phyloP scores from a whole-genome alignment of 2,888 invertebrate genomes.

The Parasteatoda lunata region DNA sequence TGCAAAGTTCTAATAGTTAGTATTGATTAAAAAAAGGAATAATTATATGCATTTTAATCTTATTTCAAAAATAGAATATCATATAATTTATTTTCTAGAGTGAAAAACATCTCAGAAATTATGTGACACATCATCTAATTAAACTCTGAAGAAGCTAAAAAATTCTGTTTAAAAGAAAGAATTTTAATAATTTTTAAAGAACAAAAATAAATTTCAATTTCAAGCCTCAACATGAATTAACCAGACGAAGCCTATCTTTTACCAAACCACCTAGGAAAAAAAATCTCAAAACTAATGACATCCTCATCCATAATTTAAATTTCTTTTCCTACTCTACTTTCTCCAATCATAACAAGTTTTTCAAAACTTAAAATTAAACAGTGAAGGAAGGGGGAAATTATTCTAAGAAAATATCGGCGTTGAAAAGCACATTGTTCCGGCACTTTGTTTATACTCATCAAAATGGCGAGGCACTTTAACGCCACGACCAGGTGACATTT shows the following conservation, averaged over 20 bases:
- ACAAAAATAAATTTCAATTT: too few relatives aligned
- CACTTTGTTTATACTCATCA: conserved; percentile 59
- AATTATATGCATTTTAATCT: too few relatives aligned
- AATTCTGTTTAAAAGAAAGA: too few relatives aligned
- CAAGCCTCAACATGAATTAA: neutral
- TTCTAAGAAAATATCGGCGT: neutral
- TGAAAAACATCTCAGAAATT: too few relatives aligned
- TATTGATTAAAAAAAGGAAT: too few relatives aligned
- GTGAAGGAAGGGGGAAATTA: neutral
- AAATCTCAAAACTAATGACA: neutral
- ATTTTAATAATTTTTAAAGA: too few relatives aligned
- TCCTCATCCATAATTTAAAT: neutral
- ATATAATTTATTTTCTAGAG: too few relatives aligned
- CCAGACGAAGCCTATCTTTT: neutral
- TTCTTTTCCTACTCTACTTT: neutral
- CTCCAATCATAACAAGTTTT: neutral
- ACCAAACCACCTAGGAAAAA: neutral
- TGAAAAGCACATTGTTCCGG: neutral
- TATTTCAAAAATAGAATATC: too few relatives aligned
- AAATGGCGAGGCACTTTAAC: conserved; percentile 21
- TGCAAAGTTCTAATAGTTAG: too few relatives aligned
- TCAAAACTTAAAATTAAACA: neutral
- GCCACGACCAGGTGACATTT: conserved; percentile 55
- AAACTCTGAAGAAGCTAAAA: too few relatives aligned
- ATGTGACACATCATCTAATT: too few relatives aligned